Evolutionary conservation across 2,113 vertebrate genomes (phyloP).

Genomic region (Dendrocopos noguchii): DNA sequence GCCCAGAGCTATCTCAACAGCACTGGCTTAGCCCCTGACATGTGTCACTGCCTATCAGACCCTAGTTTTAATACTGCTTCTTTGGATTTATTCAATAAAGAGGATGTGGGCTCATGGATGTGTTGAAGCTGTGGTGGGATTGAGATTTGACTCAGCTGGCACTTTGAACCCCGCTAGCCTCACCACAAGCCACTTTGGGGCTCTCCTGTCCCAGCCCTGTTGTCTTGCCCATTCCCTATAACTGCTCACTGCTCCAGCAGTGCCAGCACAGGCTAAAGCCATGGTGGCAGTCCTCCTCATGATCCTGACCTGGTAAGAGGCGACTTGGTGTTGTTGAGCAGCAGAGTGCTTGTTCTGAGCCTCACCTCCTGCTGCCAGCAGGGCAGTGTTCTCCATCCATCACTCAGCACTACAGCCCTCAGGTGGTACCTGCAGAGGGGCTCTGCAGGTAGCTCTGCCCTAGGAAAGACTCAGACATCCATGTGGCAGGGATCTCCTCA

Average conservation of each 20-base stretch:
- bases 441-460: not conserved
- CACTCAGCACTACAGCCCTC: fast-evolving
- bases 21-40: not conserved
- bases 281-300: not conserved
- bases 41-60: fast-evolving
- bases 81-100: not conserved
- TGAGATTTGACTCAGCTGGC: not conserved
- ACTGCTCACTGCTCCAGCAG: not conserved
- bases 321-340: not conserved
- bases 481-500: not conserved
- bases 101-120: not conserved
- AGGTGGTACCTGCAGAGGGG: not conserved
- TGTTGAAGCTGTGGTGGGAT: not conserved
- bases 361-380: not conserved
- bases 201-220: not conserved
- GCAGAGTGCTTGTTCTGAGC: not conserved
- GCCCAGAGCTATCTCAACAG: not conserved
- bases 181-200: not conserved
- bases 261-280: not conserved
- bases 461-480: not conserved
- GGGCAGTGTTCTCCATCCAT: not conserved
- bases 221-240: not conserved
- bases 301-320: not conserved
- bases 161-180: not conserved
- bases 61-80: not conserved